These are phyloP conservation scores for Galeruca laticollis DNA, from an alignment of 2,888 invertebrate species.

Conservation along the genomic window DNA sequence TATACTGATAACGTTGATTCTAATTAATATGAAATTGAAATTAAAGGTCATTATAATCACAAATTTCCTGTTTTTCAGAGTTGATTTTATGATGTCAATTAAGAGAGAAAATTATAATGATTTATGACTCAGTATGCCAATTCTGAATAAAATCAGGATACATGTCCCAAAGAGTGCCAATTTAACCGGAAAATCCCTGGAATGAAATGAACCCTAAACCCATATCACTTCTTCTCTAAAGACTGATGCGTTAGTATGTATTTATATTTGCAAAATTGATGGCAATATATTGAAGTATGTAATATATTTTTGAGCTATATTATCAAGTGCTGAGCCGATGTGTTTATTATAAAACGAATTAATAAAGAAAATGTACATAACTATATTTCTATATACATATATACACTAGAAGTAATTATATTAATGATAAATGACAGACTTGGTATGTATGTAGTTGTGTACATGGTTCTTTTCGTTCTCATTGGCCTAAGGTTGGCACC, in stretches of 20 bases:
- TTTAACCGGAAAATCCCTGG: not conserved
- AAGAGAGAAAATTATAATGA: not conserved
- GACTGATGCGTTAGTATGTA: conserved; percentile 64
- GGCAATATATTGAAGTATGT: conserved; percentile 63
- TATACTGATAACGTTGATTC: too few species aligned
- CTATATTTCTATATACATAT: conserved; percentile 33
- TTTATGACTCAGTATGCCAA: not conserved
- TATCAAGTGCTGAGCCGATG: conserved; percentile 50
- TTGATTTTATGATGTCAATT: not conserved
- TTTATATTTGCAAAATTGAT: conserved; percentile 64
- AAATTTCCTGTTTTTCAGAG: not conserved
- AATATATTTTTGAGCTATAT: conserved; percentile 67
- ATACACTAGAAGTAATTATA: too few species aligned
- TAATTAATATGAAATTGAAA: too few species aligned
- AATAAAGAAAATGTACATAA: conserved; percentile 34
- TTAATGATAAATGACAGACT: too few species aligned
- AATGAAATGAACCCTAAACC: conserved; percentile 26
- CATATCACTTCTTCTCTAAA: conserved; percentile 61
- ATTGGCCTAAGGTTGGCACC: conserved; percentile 51
- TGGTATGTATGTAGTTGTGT: not conserved
- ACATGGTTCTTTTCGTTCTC: conserved; percentile 35
- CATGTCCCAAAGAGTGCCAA: conserved; percentile 23
- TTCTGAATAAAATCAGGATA: not conserved
- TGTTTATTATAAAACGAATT: conserved; percentile 9
- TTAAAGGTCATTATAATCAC: not conserved